Evolutionary conservation across 30 jellyfish, hydroid and myxozoan genomes (phyloP).

Genomic region (Aurelia coerulea): DNA sequence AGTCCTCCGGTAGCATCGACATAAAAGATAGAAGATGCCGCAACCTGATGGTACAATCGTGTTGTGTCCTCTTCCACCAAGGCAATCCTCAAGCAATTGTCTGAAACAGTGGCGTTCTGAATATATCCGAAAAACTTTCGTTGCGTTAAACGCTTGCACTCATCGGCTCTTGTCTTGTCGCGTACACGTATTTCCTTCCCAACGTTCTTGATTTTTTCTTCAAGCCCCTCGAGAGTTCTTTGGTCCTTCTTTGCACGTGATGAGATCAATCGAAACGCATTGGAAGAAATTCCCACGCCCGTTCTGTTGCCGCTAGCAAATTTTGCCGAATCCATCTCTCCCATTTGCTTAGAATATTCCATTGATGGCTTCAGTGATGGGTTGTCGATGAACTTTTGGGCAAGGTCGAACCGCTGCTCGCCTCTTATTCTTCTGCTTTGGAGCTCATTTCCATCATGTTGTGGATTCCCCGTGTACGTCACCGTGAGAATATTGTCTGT

Average conservation of each 20-base stretch:
- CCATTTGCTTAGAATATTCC: constrained; percentile 20
- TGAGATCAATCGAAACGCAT: constrained; percentile 3
- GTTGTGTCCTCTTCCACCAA: constrained; percentile 18
- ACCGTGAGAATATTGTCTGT: not conserved
- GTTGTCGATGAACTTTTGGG: not conserved
- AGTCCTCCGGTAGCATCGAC: constrained; percentile 44
- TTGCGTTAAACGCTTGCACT: not conserved
- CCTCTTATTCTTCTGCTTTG: constrained; percentile 21
- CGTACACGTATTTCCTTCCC: not conserved
- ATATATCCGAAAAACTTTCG: constrained; percentile 12
- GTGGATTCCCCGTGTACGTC: not conserved
- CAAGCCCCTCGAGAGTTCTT: not conserved
- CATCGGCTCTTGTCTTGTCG: not conserved
- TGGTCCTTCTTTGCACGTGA: constrained; percentile 13
- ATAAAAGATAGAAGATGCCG: not conserved
- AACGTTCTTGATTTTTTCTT: no score
- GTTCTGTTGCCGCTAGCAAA: constrained; percentile 46
- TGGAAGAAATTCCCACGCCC: constrained; percentile 38
- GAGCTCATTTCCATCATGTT: constrained; percentile 2
- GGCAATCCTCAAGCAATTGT: not conserved
- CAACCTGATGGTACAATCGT: constrained; percentile 10
- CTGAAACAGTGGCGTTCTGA: not conserved
- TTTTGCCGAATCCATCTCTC: not conserved
- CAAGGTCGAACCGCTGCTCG: not conserved
- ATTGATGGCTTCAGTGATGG: not conserved